Conservation (phyloP, 2,888 invertebrate genomes). For the Exephanes ischioxanthus region DNA sequence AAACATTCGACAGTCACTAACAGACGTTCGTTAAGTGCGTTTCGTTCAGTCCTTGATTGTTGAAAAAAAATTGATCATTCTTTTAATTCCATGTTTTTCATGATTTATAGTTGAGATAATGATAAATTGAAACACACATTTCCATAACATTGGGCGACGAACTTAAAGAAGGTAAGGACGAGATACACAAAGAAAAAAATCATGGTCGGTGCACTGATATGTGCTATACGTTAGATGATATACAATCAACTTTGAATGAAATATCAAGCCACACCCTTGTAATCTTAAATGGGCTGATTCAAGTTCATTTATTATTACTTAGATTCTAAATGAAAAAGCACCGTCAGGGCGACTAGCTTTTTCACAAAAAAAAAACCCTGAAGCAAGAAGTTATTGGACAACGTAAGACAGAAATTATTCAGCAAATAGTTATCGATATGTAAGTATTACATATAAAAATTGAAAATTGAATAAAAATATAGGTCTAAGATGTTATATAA, state of each 20-base stretch:
- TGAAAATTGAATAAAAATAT: background rate
- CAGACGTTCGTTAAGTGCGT: background rate
- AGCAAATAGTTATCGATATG: background rate
- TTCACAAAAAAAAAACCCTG: background rate
- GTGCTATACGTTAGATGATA: too few species aligned
- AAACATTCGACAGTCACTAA: background rate
- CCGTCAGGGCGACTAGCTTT: background rate
- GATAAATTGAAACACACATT: too few species aligned
- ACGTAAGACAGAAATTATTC: background rate
- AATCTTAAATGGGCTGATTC: background rate
- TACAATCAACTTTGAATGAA: too few species aligned
- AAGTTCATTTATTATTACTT: background rate
- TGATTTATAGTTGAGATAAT: background rate
- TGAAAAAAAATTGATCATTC: background rate
- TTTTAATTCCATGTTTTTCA: background rate
- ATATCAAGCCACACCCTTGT: background rate
- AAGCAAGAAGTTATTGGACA: background rate
- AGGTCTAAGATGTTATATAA: background rate
- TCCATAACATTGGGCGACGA: too few species aligned
- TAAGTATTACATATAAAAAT: background rate
- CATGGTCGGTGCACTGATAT: too few species aligned
- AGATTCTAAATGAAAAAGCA: background rate
- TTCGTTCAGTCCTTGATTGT: background rate
- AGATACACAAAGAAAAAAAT: too few species aligned
- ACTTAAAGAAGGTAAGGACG: too few species aligned